Base-by-base conservation (phyloP, 2,113 vertebrate species). In the Poeciliopsis prolifica region DNA sequence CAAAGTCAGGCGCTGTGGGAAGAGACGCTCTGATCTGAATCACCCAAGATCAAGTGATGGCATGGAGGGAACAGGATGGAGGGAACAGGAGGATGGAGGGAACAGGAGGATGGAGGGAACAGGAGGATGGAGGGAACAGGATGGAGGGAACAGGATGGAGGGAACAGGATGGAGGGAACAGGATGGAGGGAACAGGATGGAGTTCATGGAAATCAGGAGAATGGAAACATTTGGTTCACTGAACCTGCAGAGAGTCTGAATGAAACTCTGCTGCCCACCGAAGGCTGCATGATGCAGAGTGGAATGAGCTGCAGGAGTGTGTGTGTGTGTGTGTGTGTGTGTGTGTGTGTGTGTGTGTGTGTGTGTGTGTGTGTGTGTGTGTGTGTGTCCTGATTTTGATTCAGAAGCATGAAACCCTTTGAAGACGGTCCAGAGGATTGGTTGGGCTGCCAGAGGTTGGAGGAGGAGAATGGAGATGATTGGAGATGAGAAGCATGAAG, bases 261-360 rank as follows among this genome's bases (percentile, higher is more conserved):
- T 84, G 80, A 87, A 72, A 78, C 91, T 83, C 88, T 90, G 80
- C 92, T 93, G 91, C 92, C 91, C 92, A 74, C 92, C 90, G 74
- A 77, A 91, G 92, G 86, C 64, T 15, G 54, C 61, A 79, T 22
- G 51, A 15, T 1, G 33, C 28, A 82, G 13, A 78, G 40, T 42
- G 48, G 48, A 51, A 51, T 22, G 6, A 42, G 51, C 51, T 26
- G 29, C 0, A 9, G 35, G 30, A 58, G 44, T 17, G 22, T 7
- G 15, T 6, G 22, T 8, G 80, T 37, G 68, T 68, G n/a, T n/a
- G 3, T 31, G 48, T 65, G 30, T 12, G 69, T 60, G 66, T 61
- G 0, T 58, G 73, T 37, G n/a, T 35, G 79, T 78, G 82, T 78
- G 19, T 5, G 4, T 5, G 19, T 19, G 80, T 31, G 68, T 68